phyloP scores from a whole-genome alignment of 2,113 vertebrate species.

The Chionodraco myersi region DNA sequence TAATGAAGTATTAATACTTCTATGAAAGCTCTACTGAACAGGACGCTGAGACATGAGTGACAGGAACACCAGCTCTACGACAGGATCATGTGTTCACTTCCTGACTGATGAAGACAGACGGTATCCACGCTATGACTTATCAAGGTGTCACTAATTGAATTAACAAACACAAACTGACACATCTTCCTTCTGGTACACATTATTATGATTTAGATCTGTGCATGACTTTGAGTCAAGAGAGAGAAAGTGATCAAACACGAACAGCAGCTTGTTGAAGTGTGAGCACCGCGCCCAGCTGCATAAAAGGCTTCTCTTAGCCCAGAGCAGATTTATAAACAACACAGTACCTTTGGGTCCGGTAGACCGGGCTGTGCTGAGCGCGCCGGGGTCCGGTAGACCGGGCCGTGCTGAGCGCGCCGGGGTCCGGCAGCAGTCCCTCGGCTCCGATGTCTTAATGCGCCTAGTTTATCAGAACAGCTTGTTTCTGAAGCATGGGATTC shows the following conservation, averaged over 20 bases:
- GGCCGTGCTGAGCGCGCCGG: not conserved
- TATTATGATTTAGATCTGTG: not conserved
- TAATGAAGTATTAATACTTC: not conserved
- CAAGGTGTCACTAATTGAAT: not conserved
- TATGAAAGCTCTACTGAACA: too few relatives aligned
- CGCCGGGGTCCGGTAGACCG: too few relatives aligned
- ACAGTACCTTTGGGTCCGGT: not conserved
- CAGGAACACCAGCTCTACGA: conserved; percentile 18
- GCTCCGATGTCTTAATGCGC: too few relatives aligned
- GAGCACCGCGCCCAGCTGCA: conserved; percentile 4
- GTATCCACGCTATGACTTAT: not conserved
- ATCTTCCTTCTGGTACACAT: too few relatives aligned
- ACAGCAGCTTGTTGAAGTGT: not conserved
- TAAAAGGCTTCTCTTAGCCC: not conserved
- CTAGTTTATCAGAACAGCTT: not conserved
- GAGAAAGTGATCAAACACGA: not conserved
- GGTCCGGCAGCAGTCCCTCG: too few relatives aligned
- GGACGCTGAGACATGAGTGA: not conserved
- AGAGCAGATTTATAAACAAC: not conserved
- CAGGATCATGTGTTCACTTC: not conserved
- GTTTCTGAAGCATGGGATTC: not conserved
- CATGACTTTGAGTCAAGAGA: not conserved
- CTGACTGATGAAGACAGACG: not conserved
- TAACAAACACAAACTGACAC: too few relatives aligned
- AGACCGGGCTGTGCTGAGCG: too few relatives aligned